These are phyloP conservation scores for Cladopsammia gracilis DNA, from an alignment of 64 coral and sea anemone species.

Conservation along the genomic window DNA sequence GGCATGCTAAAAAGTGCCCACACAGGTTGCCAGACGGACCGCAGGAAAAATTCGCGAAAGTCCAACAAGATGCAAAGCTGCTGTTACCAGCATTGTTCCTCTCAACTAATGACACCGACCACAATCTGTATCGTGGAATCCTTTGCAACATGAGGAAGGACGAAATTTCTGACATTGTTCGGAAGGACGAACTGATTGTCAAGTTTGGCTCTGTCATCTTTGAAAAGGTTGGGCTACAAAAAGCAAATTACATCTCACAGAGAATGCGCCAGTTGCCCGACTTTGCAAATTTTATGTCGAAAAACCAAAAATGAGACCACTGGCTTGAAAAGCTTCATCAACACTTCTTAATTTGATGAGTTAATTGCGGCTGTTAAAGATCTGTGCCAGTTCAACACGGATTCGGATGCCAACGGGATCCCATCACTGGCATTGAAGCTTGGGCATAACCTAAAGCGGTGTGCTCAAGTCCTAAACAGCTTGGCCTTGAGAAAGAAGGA, in stretches of 20 bases:
- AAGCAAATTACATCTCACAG: constrained; percentile 9
- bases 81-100: neutral
- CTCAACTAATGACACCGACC: neutral
- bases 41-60: neutral
- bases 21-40: neutral
- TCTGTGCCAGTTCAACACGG: neutral
- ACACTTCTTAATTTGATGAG: constrained; percentile 15
- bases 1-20: constrained; percentile 18
- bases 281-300: neutral
- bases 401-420: neutral
- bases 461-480: constrained; percentile 17
- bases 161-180: neutral
- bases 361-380: neutral
- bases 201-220: neutral
- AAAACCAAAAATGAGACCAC: neutral
- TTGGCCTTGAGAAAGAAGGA: constrained; percentile 4
- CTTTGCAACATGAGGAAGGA: neutral
- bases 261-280: constrained; percentile 30
- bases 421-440: constrained; percentile 58
- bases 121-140: neutral
- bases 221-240: constrained; percentile 15
- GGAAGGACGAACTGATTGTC: neutral
- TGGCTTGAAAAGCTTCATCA: neutral
- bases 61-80: neutral
- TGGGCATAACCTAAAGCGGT: constrained; percentile 32